Evolutionary conservation across 2,797 vertebrate genomes (phyloP).

Genomic region (Falco biarmicus): DNA sequence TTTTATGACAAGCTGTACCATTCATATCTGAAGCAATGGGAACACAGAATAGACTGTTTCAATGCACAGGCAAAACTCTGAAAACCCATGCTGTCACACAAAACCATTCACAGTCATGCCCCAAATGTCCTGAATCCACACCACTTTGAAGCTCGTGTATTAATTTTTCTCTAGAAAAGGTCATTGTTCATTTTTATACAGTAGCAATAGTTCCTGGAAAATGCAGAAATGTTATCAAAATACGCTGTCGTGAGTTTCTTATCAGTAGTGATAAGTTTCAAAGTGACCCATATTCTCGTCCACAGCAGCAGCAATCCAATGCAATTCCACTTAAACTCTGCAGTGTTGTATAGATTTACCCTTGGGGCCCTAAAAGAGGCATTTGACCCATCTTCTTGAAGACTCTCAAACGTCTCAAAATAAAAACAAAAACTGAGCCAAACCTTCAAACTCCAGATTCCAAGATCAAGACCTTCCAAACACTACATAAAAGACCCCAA

Average conservation of each 20-base stretch:
- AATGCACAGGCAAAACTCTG: background rate
- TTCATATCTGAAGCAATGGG: background rate
- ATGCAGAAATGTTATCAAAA: background rate
- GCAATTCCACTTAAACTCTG: background rate
- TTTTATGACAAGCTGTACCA: constrained; percentile 30
- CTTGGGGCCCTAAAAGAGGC: accelerated
- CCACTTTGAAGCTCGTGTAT: background rate
- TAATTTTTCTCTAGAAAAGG: background rate
- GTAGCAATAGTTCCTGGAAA: background rate
- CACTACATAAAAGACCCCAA: background rate
- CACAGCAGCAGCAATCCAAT: background rate
- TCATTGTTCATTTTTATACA: background rate
- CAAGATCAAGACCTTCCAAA: background rate
- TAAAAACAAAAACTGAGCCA: background rate
- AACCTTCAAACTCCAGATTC: background rate
- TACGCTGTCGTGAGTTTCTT: background rate
- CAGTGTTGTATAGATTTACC: background rate
- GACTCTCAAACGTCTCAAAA: background rate
- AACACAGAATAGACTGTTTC: background rate
- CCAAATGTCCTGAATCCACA: background rate
- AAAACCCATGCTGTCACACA: background rate
- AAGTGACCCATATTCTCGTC: background rate
- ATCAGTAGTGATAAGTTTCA: background rate
- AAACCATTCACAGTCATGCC: background rate
- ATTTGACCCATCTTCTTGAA: background rate